Base-by-base conservation (phyloP, 2,888 invertebrate genomes). In the Temnothorax rugatulus region DNA sequence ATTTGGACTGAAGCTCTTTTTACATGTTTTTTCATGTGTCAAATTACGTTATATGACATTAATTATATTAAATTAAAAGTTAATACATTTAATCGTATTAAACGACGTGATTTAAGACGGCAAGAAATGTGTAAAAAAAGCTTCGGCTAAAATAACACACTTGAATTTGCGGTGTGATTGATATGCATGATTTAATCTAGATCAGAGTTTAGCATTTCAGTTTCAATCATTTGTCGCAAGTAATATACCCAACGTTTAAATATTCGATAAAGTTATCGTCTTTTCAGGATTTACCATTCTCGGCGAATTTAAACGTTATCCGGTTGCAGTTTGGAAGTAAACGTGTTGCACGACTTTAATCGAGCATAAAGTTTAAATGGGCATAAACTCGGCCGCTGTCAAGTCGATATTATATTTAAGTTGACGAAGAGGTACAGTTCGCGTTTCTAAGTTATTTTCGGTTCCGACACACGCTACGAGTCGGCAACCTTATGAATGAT, bases 361-460 rank as follows among this genome's bases (percentile, higher is more conserved):
- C 90, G 90, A 89, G 90, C 89, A 88, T 90, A 89, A 90, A 90
- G 86, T 84, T 90, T 87, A 90, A 90, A 90, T 89, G 90, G 77
- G 88, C 90, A 89, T 90, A 90, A 90, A 90, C 87, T 87, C 87
- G 84, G 52, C 75, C 83, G 81, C 74, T 75, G 52, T 52, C 74
- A 82, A 75, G 74, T 89, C 89, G 89, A 89, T 89, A 87, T 83
- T 66, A 54, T 74, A 82, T 69, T 68, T 84, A 86, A 84, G 86
- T 84, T 77, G 47, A 59, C 82, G 84, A 81, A 84, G 85, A 63
- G 54, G 75, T 79, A 76, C 61, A 82, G 84, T 88, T 88, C 81
- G 79, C 77, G 82, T 84, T 87, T 88, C 84, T 61, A 63, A 87
- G 87, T 89, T 90, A 88, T 90, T 90, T 77, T 87, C 81, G 86